These are phyloP conservation scores for Strix occidentalis DNA, from an alignment of 2,797 vertebrate genomes.

Conservation along the genomic window DNA sequence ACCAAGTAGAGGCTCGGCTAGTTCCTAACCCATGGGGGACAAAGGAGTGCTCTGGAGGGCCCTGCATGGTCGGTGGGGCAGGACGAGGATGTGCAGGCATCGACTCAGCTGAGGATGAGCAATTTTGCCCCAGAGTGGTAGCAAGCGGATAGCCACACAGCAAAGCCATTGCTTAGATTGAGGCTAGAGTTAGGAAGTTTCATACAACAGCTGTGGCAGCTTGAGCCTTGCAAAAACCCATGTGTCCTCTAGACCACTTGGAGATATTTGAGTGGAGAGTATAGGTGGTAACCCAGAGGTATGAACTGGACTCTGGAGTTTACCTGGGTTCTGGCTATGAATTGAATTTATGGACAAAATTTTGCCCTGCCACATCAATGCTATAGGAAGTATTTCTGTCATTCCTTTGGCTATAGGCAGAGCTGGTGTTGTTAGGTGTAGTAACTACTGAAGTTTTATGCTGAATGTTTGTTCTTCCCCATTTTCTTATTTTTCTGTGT, in stretches of 20 bases:
- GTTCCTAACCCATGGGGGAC: not conserved
- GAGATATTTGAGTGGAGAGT: not conserved
- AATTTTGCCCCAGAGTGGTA: not conserved
- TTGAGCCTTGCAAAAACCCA: not conserved
- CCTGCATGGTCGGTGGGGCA: not conserved
- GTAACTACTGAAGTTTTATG: not conserved
- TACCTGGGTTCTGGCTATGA: not conserved
- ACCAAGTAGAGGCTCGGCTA: not conserved
- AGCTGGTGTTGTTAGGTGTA: not conserved
- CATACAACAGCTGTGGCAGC: rapidly evolving
- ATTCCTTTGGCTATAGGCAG: not conserved
- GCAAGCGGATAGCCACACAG: not conserved
- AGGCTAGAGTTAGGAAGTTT: not conserved
- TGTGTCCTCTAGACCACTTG: not conserved
- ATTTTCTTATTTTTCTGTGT: not conserved
- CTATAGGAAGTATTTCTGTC: not conserved
- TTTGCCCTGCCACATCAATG: not conserved
- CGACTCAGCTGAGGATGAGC: not conserved
- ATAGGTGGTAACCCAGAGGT: not conserved
- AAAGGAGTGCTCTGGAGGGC: not conserved
- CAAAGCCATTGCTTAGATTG: not conserved
- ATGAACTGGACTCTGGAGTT: not conserved
- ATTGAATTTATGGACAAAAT: not conserved
- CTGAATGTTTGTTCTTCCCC: not conserved
- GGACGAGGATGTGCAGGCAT: not conserved